Evolutionary conservation across 1,140 invertebrate species (phyloP).

Genomic region (Ceratina australensis): DNA sequence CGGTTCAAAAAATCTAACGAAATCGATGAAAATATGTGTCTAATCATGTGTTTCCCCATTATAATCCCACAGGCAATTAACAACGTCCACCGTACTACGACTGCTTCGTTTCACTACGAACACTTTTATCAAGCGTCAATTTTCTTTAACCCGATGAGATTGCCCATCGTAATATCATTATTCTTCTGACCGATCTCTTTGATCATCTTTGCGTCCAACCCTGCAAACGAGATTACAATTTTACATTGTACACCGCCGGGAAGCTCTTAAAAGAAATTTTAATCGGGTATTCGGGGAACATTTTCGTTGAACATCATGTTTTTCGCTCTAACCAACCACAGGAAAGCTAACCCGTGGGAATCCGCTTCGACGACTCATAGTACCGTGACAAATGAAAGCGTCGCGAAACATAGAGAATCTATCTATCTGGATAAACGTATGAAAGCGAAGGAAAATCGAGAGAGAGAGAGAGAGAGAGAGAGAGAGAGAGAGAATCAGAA

Average conservation of each 20-base stretch:
- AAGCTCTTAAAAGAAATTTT: conserved; percentile 30
- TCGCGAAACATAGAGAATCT: conserved; percentile 18
- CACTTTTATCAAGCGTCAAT: neutral
- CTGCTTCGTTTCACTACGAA: neutral
- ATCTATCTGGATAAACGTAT: conserved; percentile 24
- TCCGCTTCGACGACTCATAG: neutral
- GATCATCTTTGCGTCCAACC: conserved; percentile 29
- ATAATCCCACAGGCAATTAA: neutral
- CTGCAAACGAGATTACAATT: conserved; percentile 38
- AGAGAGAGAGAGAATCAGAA: neutral
- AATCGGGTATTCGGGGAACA: neutral
- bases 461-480: too few relatives aligned
- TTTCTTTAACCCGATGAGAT: conserved; percentile 9
- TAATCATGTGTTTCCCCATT: too few relatives aligned
- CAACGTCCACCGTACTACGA: neutral
- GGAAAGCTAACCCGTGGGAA: neutral
- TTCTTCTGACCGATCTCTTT: conserved; percentile 26
- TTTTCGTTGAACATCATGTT: conserved; percentile 26
- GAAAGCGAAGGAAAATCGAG: neutral
- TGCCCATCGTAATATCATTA: conserved; percentile 38
- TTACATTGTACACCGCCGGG: conserved; percentile 16
- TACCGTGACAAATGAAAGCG: neutral
- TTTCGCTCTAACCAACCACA: conserved; percentile 25
- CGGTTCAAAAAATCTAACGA: too few relatives aligned
- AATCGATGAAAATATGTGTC: neutral